These are phyloP conservation scores for Epistrophe eligans DNA, from an alignment of 2,888 invertebrate species.

Conservation along the genomic window DNA sequence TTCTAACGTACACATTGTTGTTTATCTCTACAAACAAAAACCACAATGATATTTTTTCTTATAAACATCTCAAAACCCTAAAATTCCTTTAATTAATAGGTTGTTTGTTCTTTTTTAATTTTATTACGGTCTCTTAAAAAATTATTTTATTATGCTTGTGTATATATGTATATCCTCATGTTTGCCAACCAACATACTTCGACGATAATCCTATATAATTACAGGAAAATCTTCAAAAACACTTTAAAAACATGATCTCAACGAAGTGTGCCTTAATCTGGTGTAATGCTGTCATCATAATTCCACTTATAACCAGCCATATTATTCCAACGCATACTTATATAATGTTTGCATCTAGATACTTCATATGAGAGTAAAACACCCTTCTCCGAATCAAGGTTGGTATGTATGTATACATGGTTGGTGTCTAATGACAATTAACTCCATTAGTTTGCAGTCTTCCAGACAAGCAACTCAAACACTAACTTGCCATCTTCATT, in stretches of 20 bases:
- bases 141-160: not conserved
- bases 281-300: constrained; percentile 44
- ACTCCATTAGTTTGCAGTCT: constrained; percentile 56
- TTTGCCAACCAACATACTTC: constrained; percentile 1
- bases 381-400: not conserved
- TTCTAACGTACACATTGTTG: too few species aligned
- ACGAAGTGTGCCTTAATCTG: constrained; percentile 29
- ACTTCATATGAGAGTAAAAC: not conserved
- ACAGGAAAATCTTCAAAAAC: constrained; percentile 28
- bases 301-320: constrained; percentile 43
- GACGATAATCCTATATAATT: constrained; percentile 4
- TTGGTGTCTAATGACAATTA: constrained; percentile 59
- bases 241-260: constrained; percentile 30
- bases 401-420: too few species aligned
- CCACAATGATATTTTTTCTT: too few species aligned
- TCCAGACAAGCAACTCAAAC: constrained; percentile 21
- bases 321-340: constrained; percentile 1
- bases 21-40: too few species aligned
- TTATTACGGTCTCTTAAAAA: not conserved
- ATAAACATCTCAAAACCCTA: too few species aligned
- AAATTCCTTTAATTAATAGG: too few species aligned
- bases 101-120: too few species aligned
- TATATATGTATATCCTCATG: not conserved
- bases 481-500: constrained; percentile 19
- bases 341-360: not conserved